phyloP scores from a whole-genome alignment of 2,113 vertebrate species.

The Dipodomys merriami region DNA sequence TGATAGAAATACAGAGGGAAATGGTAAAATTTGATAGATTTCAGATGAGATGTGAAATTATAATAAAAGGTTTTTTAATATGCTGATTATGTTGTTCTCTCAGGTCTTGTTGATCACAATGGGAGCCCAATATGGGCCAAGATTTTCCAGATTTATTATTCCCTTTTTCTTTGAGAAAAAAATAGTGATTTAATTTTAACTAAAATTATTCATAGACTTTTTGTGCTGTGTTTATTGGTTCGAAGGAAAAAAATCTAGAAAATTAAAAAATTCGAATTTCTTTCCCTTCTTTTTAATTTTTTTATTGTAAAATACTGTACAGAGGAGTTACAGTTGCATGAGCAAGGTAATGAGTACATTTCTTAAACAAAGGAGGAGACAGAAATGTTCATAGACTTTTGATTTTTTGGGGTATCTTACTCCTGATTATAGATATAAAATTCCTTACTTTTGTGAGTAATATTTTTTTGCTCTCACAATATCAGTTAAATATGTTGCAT shows the following conservation, averaged over 20 bases:
- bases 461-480: background rate
- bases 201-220: conserved; percentile 62
- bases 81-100: conserved; percentile 71
- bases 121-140: conserved; percentile 22
- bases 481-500: background rate
- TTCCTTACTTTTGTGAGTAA: no score
- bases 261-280: no score
- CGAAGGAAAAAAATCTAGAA: no score
- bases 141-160: conserved; percentile 65
- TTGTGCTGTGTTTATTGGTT: background rate
- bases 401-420: conserved; percentile 45
- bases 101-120: conserved; percentile 74
- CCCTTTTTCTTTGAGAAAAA: conserved; percentile 59
- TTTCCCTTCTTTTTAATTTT: no score
- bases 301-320: no score
- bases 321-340: no score
- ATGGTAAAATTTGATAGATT: background rate
- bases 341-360: no score
- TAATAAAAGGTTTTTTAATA: conserved; percentile 35
- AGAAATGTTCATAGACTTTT: background rate
- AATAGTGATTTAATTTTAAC: conserved; percentile 66
- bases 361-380: no score
- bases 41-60: background rate
- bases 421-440: conserved; percentile 18
- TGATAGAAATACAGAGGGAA: background rate